These are phyloP conservation scores for Hemitrygon akajei DNA, from an alignment of 2,797 vertebrate genomes.

Conservation along the genomic window DNA sequence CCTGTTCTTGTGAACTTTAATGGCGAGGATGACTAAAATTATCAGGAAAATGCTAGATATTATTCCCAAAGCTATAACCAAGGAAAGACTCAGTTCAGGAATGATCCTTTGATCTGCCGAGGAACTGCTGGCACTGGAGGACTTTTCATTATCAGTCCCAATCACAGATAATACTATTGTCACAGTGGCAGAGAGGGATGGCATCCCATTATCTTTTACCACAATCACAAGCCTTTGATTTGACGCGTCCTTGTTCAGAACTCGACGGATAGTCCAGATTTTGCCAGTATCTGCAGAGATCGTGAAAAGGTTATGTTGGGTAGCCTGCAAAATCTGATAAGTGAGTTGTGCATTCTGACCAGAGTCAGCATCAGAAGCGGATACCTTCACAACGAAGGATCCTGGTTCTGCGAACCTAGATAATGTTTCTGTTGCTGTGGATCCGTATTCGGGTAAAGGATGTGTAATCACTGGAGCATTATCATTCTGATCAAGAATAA, in stretches of 20 bases:
- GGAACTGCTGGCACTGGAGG: too few species aligned
- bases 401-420: conserved; percentile 19
- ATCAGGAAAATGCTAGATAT: not conserved
- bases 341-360: conserved; percentile 15
- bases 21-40: not conserved
- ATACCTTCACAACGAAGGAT: not conserved
- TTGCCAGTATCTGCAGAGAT: not conserved
- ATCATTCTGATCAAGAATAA: conserved; percentile 32
- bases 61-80: not conserved
- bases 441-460: not conserved
- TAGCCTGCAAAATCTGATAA: conserved; percentile 21
- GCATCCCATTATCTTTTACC: conserved; percentile 11
- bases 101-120: not conserved
- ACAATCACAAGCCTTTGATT: not conserved
- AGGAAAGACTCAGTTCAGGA: not conserved
- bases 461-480: not conserved
- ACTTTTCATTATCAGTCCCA: not conserved
- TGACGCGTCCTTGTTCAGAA: not conserved
- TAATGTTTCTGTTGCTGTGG: conserved; percentile 1
- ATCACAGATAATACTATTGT: conserved; percentile 4
- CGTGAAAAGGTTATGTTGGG: not conserved
- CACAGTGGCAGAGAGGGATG: conserved; percentile 2
- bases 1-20: not conserved
- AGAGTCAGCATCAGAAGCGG: not conserved
- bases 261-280: conserved; percentile 6